phyloP scores from a whole-genome alignment of 2,797 vertebrate genomes.

The Tolypeutes matacus region DNA sequence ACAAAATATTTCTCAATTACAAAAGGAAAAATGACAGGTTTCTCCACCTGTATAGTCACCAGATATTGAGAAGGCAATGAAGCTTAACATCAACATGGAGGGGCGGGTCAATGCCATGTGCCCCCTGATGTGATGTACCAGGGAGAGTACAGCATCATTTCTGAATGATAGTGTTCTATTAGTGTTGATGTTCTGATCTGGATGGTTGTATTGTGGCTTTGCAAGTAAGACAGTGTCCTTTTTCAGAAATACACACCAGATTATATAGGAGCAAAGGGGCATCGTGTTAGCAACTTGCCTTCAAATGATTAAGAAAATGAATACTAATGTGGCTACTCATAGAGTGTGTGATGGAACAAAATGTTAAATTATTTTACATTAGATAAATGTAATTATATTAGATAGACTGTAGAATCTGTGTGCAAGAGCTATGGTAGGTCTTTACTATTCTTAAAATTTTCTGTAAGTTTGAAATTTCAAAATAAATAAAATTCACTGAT shows the following conservation, averaged over 20 bases:
- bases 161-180: neutral
- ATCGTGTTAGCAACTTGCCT: conserved; percentile 18
- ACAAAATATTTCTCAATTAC: neutral
- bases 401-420: neutral
- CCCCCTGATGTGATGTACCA: neutral
- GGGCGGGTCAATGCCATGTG: neutral
- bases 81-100: no score
- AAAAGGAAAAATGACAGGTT: neutral
- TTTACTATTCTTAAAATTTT: neutral
- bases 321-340: neutral
- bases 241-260: neutral
- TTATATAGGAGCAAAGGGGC: neutral
- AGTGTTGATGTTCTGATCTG: neutral
- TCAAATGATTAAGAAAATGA: conserved; percentile 1
- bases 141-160: neutral
- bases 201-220: neutral
- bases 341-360: neutral
- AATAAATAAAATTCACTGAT: neutral
- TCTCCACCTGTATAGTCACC: neutral
- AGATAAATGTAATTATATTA: no score
- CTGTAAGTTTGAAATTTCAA: conserved; percentile 8
- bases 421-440: neutral
- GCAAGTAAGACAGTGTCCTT: neutral
- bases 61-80: neutral
- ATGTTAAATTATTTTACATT: neutral